These are phyloP conservation scores for Tachina grossa DNA, from an alignment of 2,888 invertebrate species.

Conservation along the genomic window DNA sequence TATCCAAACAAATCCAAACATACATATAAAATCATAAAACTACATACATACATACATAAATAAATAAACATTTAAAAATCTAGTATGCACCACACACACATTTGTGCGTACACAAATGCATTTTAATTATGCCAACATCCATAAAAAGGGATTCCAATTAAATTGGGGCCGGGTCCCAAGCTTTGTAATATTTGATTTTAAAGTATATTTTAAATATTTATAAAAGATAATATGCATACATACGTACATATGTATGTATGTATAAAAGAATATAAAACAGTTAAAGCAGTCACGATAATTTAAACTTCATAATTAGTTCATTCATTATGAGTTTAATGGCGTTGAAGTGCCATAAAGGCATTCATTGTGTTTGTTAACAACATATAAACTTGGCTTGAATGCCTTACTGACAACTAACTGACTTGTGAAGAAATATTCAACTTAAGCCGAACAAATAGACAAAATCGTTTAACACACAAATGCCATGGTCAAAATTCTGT, in stretches of 20 bases:
- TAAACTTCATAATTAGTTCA: conserved; percentile 51
- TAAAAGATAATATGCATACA: background rate
- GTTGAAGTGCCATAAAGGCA: conserved; percentile 35
- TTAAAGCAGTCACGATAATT: conserved; percentile 19
- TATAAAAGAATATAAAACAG: background rate
- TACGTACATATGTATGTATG: background rate
- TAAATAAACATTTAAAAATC: no score
- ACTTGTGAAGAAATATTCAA: conserved; percentile 16
- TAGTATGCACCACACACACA: no score
- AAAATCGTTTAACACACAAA: conserved; percentile 9
- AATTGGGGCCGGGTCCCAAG: conserved; percentile 37
- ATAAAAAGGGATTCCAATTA: conserved; percentile 23
- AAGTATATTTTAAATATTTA: conserved; percentile 9
- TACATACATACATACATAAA: background rate
- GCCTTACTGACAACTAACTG: background rate
- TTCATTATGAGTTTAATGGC: conserved; percentile 31
- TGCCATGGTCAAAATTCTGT: conserved; percentile 25
- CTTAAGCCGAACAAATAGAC: background rate
- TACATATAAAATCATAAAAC: no score
- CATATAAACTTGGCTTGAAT: conserved; percentile 43
- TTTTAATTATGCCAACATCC: conserved; percentile 13
- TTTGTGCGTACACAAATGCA: conserved; percentile 21
- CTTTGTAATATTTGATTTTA: background rate
- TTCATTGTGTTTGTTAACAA: conserved; percentile 23
- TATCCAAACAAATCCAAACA: conserved; percentile 3